These are phyloP conservation scores for Passerina amoena DNA, from an alignment of 2,113 vertebrate genomes.

Conservation along the genomic window DNA sequence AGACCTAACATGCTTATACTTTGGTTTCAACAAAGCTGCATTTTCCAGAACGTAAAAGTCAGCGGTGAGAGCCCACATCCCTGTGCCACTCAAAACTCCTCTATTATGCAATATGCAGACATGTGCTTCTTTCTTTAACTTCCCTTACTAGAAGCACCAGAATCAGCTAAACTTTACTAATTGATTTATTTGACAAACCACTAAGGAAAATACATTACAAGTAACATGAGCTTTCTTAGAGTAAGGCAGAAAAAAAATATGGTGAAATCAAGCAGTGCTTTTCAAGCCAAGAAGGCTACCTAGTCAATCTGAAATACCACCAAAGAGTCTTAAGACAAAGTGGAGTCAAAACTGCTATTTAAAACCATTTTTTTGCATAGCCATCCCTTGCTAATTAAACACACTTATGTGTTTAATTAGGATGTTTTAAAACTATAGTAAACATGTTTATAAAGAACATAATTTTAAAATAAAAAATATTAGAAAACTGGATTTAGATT, in stretches of 20 bases:
- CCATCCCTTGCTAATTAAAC: rapidly evolving
- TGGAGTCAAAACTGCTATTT: background rate
- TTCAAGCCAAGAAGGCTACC: background rate
- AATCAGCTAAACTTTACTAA: background rate
- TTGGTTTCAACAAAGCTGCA: background rate
- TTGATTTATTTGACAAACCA: background rate
- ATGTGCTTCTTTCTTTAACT: background rate
- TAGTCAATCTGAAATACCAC: background rate
- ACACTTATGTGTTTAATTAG: background rate
- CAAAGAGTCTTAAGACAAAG: background rate
- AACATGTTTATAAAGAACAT: background rate
- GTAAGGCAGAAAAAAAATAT: background rate
- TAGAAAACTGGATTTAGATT: background rate
- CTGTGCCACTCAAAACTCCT: background rate
- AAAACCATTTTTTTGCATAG: background rate
- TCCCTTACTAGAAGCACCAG: background rate
- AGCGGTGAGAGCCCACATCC: background rate
- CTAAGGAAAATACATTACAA: background rate
- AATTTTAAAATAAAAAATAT: background rate
- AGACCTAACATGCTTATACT: background rate
- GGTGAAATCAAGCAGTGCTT: background rate
- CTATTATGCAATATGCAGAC: background rate
- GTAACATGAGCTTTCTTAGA: background rate
- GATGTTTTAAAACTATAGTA: background rate
- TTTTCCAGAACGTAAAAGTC: background rate